Base-by-base conservation (phyloP, 1,140 invertebrate genomes). In the Akabosia matsudoensis region DNA sequence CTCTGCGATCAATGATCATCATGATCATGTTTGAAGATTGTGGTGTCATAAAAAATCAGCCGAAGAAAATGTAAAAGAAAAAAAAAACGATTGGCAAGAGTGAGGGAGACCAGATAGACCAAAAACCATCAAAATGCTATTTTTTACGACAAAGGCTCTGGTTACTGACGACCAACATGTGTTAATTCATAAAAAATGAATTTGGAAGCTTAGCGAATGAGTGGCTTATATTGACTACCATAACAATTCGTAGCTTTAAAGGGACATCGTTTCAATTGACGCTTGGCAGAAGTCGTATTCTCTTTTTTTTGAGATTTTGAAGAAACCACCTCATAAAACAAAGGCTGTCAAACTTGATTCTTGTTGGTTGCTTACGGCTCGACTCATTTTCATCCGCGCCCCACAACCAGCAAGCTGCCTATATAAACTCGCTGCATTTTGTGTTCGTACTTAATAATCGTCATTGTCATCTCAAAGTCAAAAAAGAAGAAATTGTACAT, bases 261-360 rank as follows among this genome's bases (percentile, higher is more conserved):
- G n/a, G n/a, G 61, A 30, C 61, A 67, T 67, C 31, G 61, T 67
- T 30, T 67, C 26, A 67, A 1, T 67, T 67, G 61, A 67, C 61
- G 61, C 61, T 67, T 67, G 61, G 61, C 61, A 67, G 61, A 67
- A 67, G 61, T 30, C 61, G 31, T 4, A 31, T 4, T n/a, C n/a
- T 45, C 37, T 45, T 10, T 18, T 45, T 45, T 18, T 45, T 45
- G 37, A 45, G 37, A 45, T 13, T 45, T 45, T 45, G 14, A 56
- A 56, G 54, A 67, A 67, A 67, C 61, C 61, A 67, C 61, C 61
- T 67, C 61, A 31, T 67, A 67, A 67, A 67, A 67, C 61, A 67
- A 67, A 67, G 61, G 61, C 61, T 67, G 61, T 67, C 61, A 67
- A 67, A 67, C 61, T 67, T 67, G 61, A 67, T 67, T 67, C 61